Base-by-base conservation (phyloP, 1,140 invertebrate genomes). In the Trichoplusia ni region DNA sequence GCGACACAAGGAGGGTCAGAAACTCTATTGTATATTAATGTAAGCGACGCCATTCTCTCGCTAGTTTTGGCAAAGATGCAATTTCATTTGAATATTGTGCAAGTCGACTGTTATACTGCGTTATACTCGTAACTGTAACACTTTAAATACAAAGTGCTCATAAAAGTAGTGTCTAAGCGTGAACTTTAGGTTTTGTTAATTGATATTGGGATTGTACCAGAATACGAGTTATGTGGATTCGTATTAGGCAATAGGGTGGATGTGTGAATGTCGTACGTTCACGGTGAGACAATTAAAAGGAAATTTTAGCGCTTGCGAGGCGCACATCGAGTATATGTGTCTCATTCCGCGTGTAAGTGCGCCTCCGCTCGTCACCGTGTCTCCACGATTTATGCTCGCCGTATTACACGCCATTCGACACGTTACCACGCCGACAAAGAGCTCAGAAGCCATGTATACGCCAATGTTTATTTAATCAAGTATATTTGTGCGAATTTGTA, bases 11-110 rank as follows among this genome's bases (percentile, higher is more conserved):
- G 69, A 84, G 87, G 86, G 84, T 83, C 86, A 81, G 73, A 80
- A 78, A 81, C 79, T 69, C 77, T 82, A 86, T 88, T 88, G 82
- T 84, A 83, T 89, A 89, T 89, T 90, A 89, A 89, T 88, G 86
- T 80, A 76, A 82, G 77, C 78, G 79, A 81, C 79, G 82, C 86
- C 72, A 81, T 90, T 85, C 77, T 78, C 79, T 54, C 80, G 83
- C 80, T 86, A 89, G 87, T 90, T 90, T 90, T 89, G 87, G 87
- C 87, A 89, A 90, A 90, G 87, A 89, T 90, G 84, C 86, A 90
- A 90, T 90, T 89, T 87, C 84, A 90, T 90, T 90, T 90, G 87
- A 90, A 90, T 90, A 90, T 85, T 84, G 83, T 87, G 84, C 86
- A 89, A 85, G 84, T 82, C 64, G 75, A 79, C 81, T 79, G 84